A percentile compares a stretch with the other conserved stretches of the same genome.
Evolutionary conservation across 2,113 vertebrate genomes (phyloP).

Genomic region (Cyphomyrus discorhynchus): DNA sequence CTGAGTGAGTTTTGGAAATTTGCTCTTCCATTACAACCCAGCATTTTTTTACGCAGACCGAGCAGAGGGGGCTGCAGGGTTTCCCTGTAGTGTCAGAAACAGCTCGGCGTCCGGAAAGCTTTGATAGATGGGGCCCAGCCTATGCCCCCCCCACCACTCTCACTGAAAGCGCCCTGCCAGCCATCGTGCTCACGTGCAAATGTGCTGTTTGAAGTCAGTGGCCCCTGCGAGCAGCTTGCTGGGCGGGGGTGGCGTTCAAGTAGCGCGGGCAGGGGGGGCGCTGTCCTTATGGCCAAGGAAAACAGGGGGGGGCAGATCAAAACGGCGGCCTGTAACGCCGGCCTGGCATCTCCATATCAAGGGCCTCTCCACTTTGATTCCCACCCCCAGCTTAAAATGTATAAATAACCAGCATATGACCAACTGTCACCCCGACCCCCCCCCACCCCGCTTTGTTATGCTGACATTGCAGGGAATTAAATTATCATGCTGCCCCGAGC

Average conservation of each 20-base stretch:
- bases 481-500: conserved; percentile 16
- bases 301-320: neutral
- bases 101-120: neutral
- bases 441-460: neutral
- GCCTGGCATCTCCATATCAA: neutral
- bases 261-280: too few species aligned
- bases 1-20: neutral
- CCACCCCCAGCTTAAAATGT: neutral
- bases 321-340: neutral
- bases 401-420: conserved; percentile 9
- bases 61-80: too few species aligned
- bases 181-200: neutral
- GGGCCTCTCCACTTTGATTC: conserved; percentile 14
- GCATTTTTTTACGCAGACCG: neutral
- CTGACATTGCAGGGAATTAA: conserved; percentile 14
- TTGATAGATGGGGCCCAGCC: neutral
- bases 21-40: neutral
- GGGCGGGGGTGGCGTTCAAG: neutral
- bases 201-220: conserved; percentile 6
- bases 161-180: neutral
- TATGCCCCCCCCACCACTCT: neutral
- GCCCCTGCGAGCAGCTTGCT: neutral
- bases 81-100: neutral
- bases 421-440: neutral
- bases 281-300: neutral